These are phyloP conservation scores for Saxicola maurus DNA, from an alignment of 2,797 vertebrate species.

Conservation along the genomic window DNA sequence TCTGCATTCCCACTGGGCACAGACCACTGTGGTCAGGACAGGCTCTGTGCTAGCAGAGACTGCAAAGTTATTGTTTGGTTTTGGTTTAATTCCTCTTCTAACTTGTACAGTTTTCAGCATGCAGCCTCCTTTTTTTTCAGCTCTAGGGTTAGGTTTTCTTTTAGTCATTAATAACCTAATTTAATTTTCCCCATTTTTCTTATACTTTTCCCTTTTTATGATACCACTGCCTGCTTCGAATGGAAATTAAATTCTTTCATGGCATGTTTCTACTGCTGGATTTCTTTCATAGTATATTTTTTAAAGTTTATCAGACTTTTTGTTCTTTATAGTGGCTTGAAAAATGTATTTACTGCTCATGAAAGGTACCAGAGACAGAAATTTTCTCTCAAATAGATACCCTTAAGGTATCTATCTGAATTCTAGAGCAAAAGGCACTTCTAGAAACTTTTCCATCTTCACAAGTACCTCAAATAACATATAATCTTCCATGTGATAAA, in stretches of 20 bases:
- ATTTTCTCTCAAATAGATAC: not conserved
- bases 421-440: not conserved
- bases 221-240: not conserved
- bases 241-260: not conserved
- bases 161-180: not conserved
- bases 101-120: not conserved
- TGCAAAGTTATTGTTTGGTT: conserved; percentile 30
- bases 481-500: not conserved
- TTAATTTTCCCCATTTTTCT: not conserved
- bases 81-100: conserved; percentile 16
- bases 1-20: not conserved
- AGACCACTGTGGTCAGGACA: conserved; percentile 2
- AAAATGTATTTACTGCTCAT: not conserved
- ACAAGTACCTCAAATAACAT: not conserved
- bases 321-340: not conserved
- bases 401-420: not conserved
- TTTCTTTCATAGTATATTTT: not conserved
- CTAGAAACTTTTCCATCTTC: not conserved
- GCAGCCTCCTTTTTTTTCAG: conserved; percentile 1
- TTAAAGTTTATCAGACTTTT: not conserved
- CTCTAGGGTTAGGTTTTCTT: not conserved
- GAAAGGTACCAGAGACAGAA: conserved; percentile 2
- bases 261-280: not conserved
- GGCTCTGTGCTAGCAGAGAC: not conserved
- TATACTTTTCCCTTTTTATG: not conserved